Conservation (phyloP, 2,113 vertebrate genomes). For the Telmatochromis sp. region DNA sequence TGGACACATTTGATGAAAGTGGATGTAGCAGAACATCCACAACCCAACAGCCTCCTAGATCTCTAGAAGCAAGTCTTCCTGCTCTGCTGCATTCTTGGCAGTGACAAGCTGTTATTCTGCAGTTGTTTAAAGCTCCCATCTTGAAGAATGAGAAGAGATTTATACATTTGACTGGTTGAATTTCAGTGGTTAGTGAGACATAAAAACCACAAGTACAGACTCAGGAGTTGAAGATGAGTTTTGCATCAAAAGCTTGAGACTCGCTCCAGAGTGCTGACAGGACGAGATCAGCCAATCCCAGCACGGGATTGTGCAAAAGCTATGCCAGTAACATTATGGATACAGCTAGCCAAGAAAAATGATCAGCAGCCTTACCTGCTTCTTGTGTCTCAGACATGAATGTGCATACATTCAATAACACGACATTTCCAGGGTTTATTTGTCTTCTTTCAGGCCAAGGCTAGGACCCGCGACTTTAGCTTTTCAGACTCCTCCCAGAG, state of each 20-base stretch:
- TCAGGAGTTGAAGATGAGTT: rapidly evolving
- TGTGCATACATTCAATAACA: not conserved
- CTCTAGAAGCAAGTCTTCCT: not conserved
- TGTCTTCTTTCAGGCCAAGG: not conserved
- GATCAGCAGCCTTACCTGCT: not conserved
- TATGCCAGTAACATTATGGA: not conserved
- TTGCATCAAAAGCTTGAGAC: not conserved
- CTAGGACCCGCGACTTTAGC: not conserved
- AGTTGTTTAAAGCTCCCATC: not conserved
- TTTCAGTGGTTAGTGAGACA: not conserved
- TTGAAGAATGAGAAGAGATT: not conserved
- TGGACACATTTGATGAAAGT: not conserved
- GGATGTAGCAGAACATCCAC: not conserved
- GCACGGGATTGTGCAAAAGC: not conserved
- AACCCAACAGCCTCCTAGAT: not conserved
- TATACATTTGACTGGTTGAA: not conserved
- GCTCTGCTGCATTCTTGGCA: not conserved
- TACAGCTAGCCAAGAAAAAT: not conserved
- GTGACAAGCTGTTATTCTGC: not conserved
- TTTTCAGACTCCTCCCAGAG: not conserved
- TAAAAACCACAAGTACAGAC: not conserved
- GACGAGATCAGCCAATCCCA: not conserved
- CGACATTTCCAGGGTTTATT: not conserved
- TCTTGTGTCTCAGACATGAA: not conserved
- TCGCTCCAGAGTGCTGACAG: not conserved